Conservation (phyloP, 2,888 invertebrate genomes). For the Phania funesta region DNA sequence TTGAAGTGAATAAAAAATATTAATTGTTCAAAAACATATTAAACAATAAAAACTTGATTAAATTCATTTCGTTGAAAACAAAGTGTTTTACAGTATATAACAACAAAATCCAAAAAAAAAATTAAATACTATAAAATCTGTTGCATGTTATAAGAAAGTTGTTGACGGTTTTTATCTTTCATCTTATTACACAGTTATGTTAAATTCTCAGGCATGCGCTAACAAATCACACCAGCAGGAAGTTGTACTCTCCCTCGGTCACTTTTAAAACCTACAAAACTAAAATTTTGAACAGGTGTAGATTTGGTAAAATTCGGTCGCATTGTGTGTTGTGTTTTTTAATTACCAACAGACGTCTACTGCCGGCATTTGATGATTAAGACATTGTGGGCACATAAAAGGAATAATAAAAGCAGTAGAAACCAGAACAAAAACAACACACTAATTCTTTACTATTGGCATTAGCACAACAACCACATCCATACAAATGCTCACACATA, state of each 20-base stretch:
- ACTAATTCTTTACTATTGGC: neutral
- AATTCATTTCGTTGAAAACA: too few relatives aligned
- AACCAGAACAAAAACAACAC: neutral
- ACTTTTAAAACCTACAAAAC: neutral
- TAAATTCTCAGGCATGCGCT: slow-evolving; percentile 52
- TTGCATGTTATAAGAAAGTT: slow-evolving; percentile 15
- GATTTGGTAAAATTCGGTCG: slow-evolving; percentile 37
- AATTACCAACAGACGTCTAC: slow-evolving; percentile 40
- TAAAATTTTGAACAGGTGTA: neutral
- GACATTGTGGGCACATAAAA: slow-evolving; percentile 53
- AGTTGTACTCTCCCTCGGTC: neutral
- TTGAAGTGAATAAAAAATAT: too few relatives aligned
- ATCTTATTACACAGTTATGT: slow-evolving; percentile 30
- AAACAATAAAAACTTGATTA: too few relatives aligned
- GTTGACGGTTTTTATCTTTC: slow-evolving; percentile 47
- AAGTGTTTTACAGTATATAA: too few relatives aligned
- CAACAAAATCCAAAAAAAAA: neutral
- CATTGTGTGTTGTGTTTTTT: slow-evolving; percentile 42
- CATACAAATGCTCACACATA: too few relatives aligned
- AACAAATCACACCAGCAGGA: neutral
- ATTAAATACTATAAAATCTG: neutral
- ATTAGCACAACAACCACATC: neutral
- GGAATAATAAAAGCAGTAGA: slow-evolving; percentile 23
- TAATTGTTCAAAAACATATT: too few relatives aligned
- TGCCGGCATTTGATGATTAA: slow-evolving; percentile 58